Base-by-base conservation (phyloP, 2,113 vertebrate genomes). In the Lagopus leucura region DNA sequence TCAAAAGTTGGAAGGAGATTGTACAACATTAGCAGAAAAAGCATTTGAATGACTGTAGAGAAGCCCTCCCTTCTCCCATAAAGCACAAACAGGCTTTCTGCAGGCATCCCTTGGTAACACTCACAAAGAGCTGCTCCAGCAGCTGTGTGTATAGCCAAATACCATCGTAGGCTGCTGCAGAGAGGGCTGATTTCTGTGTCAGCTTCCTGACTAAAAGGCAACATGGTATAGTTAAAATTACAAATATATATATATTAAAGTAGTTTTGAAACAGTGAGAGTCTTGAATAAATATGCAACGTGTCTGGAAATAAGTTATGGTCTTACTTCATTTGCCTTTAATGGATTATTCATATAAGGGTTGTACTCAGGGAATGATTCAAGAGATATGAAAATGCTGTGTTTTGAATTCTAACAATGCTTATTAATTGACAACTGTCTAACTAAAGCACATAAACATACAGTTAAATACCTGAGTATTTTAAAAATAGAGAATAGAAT, bases 51-150 rank as follows among this genome's bases (percentile, higher is more conserved):
- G 65, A n/a, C 43, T 69, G 76, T 58, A 92, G 57, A 93, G 78
- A 34, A 72, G 36, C 72, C 75, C 87, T 52, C 43, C 74, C 84
- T n/a, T 42, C 45, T 6, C 80, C 91, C 48, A 73, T 36, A 93
- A 69, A 82, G 54, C 70, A 38, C 87, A 93, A 89, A 82, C 55
- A 78, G 42, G 87, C 91, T 96, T 82, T 95, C 87, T 92, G 89
- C 94, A 92, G 91, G 63, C 93, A 93, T 94, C 94, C 95, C 88
- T 73, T 91, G 83, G 90, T 90, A 85, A 95, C 89, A 40, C 47
- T 0, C 96, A 96, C 92, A 96, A 96, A 93, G 92, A 79, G 81
- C 88, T 89, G 75, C 79, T 95, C 75, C 63, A 92, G 86, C 96
- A 96, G 92, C 86, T 95, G 94, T 94, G 95, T 60, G 70, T 77